Base-by-base conservation (phyloP, 2,797 vertebrate species). In the Buceros bicornis region DNA sequence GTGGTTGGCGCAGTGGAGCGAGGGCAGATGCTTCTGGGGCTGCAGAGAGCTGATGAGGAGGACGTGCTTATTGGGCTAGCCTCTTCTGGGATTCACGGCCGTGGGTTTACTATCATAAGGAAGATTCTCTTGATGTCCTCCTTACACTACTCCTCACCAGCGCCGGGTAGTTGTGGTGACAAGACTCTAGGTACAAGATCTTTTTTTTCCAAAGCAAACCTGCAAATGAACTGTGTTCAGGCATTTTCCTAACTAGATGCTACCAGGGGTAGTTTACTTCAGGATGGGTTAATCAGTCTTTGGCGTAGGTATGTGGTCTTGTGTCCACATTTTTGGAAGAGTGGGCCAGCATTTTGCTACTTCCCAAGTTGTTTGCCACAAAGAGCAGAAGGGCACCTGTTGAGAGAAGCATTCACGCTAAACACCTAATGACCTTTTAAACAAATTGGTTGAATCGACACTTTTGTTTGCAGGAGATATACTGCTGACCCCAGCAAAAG, bases 1-100 rank as follows among this genome's bases (percentile, higher is more conserved):
- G 98, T 96, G 2, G 98, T 99, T 2, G 99, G 99, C 1, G 98
- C 99, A 0, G 98, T 98, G 95, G 98, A 99, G 95, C 97, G 98
- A 4, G 97, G 95, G 3, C 91, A 95, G 33, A 33, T 98, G 60
- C 97, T 98, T 82, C 98, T 98, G 53, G 93, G 97, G 69, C 95
- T 98, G 65, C 96, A 85, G 26, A 97, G 97, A 83, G 98, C 99
- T 48, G 25, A 89, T 1, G 98, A 98, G 65, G 98, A 98, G 3
- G 99, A 99, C 81, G 29, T 98, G 76, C 89, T 99, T 62, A 98
- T 99, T 17, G 99, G 99, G 3, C 87, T 99, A 40, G 97, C 98
- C 26, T 99, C 98, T 26, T 98, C 98, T 0, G 98, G 98, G 5
- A 84, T 99, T 76, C 98, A 98, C 33, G 99, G 98, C 96, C 98